Evolutionary conservation across 2,888 invertebrate genomes (phyloP), one percentile per base, ranked within the genome.

Genomic region (Heliconius sara): DNA sequence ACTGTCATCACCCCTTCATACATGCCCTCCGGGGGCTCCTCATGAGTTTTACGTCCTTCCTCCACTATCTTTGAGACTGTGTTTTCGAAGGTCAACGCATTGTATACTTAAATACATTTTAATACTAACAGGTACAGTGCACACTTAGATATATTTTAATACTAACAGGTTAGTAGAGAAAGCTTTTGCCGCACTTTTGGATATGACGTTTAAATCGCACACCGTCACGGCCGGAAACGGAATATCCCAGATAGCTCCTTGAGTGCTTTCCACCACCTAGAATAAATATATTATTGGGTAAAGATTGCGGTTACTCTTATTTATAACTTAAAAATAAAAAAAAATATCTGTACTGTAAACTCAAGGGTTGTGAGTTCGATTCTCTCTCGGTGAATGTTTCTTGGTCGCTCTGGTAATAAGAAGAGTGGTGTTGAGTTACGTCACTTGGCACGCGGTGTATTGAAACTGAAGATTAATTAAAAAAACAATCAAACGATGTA

Each of bases 141-240:
- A 52, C 19, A 52, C 10, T 22, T 34, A 67, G 30, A 65, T 22
- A 60, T 63, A 73, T 10, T 43, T 79, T 27, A 10, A 43, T 81
- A 93, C 95, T 96, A 86, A 97, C 97, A 96, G 84, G 77, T 91
- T 91, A 63, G 91, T 82, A 7, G 96, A 91, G 27, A 96, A 91
- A 1, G 85, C 81, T 16, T 85, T 85, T 0, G 96, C 95, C 52
- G 93, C 93, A 57, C 86, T 91, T 47, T 89, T 92, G 0, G 96
- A 96, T 16, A 97, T 92, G 63, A 95, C 89, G 86, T 97, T 97
- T 66, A 96, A 89, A 85, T 96, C 95, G 85, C 97, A 97, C 78
- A 97, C 91, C 0, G 97, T 96, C 0, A 97, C 95, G 0, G 96
- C 96, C 13, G 97, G 97, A 88, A 97, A 97, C 0, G 96, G 95